Conservation (phyloP, 1,140 invertebrate genomes). For the Leptoteleia sp. region DNA sequence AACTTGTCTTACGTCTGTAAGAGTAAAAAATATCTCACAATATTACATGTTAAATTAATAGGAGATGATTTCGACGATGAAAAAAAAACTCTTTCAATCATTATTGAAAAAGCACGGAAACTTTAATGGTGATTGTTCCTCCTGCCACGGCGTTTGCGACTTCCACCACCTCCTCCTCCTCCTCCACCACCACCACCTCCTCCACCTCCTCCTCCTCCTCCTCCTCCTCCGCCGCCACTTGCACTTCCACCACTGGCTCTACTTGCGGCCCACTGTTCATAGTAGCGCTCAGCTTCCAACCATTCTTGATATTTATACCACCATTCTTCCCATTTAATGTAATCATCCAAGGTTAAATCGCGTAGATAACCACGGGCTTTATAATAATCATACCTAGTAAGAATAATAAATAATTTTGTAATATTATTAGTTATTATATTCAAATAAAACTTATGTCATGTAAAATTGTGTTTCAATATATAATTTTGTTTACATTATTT, state of each 20-base stretch:
- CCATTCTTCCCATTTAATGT: constrained; percentile 96
- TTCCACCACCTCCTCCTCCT: constrained; percentile 52
- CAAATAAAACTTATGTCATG: too few relatives aligned
- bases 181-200: constrained; percentile 62
- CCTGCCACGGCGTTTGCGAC: constrained; percentile 75
- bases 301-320: constrained; percentile 96
- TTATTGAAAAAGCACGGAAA: constrained; percentile 7
- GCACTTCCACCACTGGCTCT: constrained; percentile 69
- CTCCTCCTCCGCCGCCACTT: constrained; percentile 64
- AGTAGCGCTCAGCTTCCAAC: constrained; percentile 91
- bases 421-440: too few relatives aligned
- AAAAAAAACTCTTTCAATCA: background rate
- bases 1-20: too few relatives aligned
- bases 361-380: constrained; percentile 91
- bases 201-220: constrained; percentile 68
- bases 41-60: too few relatives aligned
- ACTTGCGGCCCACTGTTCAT: constrained; percentile 86
- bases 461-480: too few relatives aligned
- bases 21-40: too few relatives aligned
- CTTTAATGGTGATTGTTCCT: constrained; percentile 76
- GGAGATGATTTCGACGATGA: constrained; percentile 1
- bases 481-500: too few relatives aligned
- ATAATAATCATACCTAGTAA: constrained; percentile 86
- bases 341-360: constrained; percentile 89
- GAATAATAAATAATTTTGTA: too few relatives aligned